Evolutionary conservation across 2,113 vertebrate species (phyloP).

Genomic region (Ictidomys tridecemlineatus): DNA sequence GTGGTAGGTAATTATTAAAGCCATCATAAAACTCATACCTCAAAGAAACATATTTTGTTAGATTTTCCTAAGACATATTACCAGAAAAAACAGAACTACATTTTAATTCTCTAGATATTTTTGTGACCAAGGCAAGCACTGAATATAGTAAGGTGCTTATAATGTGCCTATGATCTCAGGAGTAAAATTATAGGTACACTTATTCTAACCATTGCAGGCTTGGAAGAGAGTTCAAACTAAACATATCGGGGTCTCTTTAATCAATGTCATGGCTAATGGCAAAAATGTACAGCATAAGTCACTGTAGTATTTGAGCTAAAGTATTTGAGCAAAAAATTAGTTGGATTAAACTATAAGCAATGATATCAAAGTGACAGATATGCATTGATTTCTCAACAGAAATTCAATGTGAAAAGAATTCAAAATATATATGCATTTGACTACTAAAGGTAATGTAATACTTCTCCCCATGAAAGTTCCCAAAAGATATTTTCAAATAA

Average conservation of each 20-base stretch:
- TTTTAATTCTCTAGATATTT: background rate
- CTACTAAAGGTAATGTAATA: background rate
- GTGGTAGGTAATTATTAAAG: background rate
- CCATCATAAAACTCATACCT: background rate
- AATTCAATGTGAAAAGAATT: background rate
- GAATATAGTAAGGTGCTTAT: background rate
- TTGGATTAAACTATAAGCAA: background rate
- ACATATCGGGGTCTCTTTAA: background rate
- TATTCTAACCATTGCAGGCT: background rate
- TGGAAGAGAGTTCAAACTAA: constrained; percentile 15
- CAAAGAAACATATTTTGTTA: constrained; percentile 29
- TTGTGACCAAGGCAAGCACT: background rate
- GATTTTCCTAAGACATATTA: constrained; percentile 15
- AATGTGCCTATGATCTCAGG: background rate
- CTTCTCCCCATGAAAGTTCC: background rate
- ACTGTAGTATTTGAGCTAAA: background rate
- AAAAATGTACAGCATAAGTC: background rate
- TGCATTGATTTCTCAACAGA: background rate
- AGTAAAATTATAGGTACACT: background rate
- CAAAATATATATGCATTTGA: background rate
- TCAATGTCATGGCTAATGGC: background rate
- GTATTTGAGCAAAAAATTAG: background rate
- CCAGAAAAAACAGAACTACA: background rate
- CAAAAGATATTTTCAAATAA: constrained; percentile 4
- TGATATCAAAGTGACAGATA: background rate